Percentiles rank a stretch among this genome's conserved stretches.
Conservation (phyloP, 2,797 vertebrate species). For the Smutsia temminckii region DNA sequence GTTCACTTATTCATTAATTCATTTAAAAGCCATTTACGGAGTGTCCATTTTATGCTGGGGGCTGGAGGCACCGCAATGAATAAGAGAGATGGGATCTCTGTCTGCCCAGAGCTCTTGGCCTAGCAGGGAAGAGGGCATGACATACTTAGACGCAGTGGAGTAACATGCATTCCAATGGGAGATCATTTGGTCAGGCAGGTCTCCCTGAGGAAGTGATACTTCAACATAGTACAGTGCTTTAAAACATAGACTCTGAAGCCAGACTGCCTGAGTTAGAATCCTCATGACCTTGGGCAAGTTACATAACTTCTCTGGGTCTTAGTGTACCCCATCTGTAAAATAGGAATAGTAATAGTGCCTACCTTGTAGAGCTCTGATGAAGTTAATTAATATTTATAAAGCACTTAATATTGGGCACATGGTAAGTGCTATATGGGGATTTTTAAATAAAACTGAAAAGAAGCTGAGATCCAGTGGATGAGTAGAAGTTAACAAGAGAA, state of each 20-base stretch:
- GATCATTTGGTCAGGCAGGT: neutral
- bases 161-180: neutral
- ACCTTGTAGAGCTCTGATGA: neutral
- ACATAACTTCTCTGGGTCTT: slow-evolving; percentile 8
- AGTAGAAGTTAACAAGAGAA: neutral
- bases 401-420: neutral
- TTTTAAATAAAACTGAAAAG: slow-evolving; percentile 43
- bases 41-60: neutral
- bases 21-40: slow-evolving; percentile 11
- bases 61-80: neutral
- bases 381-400: slow-evolving; percentile 50
- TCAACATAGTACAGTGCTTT: neutral
- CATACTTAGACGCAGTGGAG: neutral
- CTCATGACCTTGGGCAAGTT: neutral
- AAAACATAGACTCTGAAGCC: neutral
- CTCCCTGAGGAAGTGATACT: neutral
- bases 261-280: neutral
- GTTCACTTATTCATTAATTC: neutral
- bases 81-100: neutral
- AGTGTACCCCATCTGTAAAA: slow-evolving; percentile 6
- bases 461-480: neutral
- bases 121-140: neutral
- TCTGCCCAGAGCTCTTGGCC: neutral
- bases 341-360: neutral
- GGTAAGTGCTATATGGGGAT: neutral